phyloP scores from a whole-genome alignment of 1,140 invertebrate species.

The Zaprionus africanus region DNA sequence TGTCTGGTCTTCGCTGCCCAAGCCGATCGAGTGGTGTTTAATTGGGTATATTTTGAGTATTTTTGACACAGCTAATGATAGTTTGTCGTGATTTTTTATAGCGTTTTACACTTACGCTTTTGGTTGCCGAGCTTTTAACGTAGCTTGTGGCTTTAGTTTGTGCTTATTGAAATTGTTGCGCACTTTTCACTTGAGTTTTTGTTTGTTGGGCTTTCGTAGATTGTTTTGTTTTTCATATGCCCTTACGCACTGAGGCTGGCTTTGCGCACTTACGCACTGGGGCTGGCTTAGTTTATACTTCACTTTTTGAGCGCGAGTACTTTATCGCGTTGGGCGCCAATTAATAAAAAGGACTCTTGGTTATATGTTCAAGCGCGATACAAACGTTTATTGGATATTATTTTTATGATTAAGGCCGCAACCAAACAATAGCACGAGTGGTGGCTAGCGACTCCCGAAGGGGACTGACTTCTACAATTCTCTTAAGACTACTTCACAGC shows the following conservation, averaged over 20 bases:
- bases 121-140: not conserved
- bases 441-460: not conserved
- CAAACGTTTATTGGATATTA: not conserved
- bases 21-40: not conserved
- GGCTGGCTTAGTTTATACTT: too few species aligned
- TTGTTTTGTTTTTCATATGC: too few species aligned
- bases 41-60: slow-evolving; percentile 1
- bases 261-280: too few species aligned
- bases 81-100: not conserved
- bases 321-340: too few species aligned
- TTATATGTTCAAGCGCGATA: not conserved
- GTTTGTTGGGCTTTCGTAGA: too few species aligned
- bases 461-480: not conserved
- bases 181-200: too few species aligned
- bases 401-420: not conserved
- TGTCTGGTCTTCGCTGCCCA: not conserved
- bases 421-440: not conserved
- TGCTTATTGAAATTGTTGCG: not conserved
- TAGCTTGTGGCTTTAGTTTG: not conserved
- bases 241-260: too few species aligned
- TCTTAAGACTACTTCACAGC: not conserved
- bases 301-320: too few species aligned
- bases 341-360: not conserved
- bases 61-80: not conserved
- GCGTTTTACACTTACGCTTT: not conserved